These are phyloP conservation scores for Vimba vimba DNA, from an alignment of 2,113 vertebrate species.

Conservation along the genomic window DNA sequence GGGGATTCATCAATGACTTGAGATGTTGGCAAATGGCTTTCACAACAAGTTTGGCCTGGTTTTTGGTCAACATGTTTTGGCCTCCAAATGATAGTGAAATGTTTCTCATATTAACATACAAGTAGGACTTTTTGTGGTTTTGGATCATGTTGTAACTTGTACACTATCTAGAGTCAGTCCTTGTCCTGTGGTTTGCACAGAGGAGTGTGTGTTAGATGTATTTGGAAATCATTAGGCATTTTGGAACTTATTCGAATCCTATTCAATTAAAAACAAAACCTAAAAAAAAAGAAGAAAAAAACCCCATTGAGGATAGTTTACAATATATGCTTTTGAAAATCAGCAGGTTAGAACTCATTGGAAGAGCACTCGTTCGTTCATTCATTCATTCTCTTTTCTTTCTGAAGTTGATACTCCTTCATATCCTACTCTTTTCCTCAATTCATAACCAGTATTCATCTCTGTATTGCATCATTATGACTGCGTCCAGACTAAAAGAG, in stretches of 20 bases:
- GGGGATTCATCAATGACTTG: background rate
- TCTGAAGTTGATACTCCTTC: constrained; percentile 5
- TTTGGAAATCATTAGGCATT: background rate
- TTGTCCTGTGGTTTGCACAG: background rate
- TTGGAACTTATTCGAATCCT: constrained; percentile 33
- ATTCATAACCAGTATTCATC: constrained; percentile 43
- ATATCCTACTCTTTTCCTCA: constrained; percentile 45
- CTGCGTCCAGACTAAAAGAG: constrained; percentile 69
- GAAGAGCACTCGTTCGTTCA: constrained; percentile 39
- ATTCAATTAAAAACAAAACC: constrained; percentile 53
- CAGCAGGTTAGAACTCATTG: constrained; percentile 65
- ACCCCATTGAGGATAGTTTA: constrained; percentile 58
- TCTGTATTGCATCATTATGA: constrained; percentile 58
- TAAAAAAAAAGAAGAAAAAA: constrained; percentile 15
- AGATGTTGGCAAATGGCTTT: constrained; percentile 5
- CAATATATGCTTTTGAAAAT: constrained; percentile 60
- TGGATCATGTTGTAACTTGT: background rate
- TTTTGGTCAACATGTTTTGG: constrained; percentile 2
- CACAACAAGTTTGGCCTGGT: background rate
- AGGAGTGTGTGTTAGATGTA: constrained; percentile 13
- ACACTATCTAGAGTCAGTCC: background rate
- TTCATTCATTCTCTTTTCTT: constrained; percentile 14
- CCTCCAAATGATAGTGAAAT: background rate
- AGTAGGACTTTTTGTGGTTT: background rate
- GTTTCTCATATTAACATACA: background rate